phyloP scores from a whole-genome alignment of 1,140 invertebrate genomes.

The Pseudomyrmex cubaensis region DNA sequence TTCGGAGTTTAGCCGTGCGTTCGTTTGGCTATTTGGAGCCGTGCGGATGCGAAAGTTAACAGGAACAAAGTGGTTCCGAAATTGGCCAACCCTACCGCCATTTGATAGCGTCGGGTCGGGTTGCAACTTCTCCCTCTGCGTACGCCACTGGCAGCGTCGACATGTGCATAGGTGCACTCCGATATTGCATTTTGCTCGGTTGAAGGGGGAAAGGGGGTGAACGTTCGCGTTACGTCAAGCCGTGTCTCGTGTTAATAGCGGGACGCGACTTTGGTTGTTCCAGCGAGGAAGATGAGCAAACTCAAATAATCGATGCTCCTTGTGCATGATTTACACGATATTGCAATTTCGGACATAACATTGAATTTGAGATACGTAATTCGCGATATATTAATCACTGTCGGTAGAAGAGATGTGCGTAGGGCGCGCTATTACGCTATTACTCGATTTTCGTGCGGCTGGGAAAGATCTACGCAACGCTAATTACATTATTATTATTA shows the following conservation, averaged over 20 bases:
- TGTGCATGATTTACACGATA: constrained; percentile 20
- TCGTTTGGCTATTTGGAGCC: neutral
- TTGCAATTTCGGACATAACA: constrained; percentile 18
- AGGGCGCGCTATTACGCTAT: neutral
- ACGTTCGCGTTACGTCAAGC: constrained; percentile 27
- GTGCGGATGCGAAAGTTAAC: constrained; percentile 57
- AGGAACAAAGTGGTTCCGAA: constrained; percentile 49
- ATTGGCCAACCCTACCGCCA: constrained; percentile 52
- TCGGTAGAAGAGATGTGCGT: neutral
- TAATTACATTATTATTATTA: no score
- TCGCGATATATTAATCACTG: constrained; percentile 1
- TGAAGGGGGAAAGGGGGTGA: neutral
- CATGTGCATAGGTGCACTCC: constrained; percentile 1
- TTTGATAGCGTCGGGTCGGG: neutral
- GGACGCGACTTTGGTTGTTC: constrained; percentile 30
- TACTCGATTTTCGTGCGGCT: neutral
- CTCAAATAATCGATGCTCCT: constrained; percentile 1
- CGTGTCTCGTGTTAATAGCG: constrained; percentile 49
- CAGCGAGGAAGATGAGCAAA: constrained; percentile 29
- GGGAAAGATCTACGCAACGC: no score
- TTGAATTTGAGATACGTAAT: constrained; percentile 1
- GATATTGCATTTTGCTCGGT: constrained; percentile 54
- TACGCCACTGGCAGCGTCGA: constrained; percentile 41
- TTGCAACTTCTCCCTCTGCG: constrained; percentile 28
- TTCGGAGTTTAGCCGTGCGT: neutral